Evolutionary conservation across 1,140 invertebrate genomes (phyloP).

Genomic region (Sminthurides bifidus): DNA sequence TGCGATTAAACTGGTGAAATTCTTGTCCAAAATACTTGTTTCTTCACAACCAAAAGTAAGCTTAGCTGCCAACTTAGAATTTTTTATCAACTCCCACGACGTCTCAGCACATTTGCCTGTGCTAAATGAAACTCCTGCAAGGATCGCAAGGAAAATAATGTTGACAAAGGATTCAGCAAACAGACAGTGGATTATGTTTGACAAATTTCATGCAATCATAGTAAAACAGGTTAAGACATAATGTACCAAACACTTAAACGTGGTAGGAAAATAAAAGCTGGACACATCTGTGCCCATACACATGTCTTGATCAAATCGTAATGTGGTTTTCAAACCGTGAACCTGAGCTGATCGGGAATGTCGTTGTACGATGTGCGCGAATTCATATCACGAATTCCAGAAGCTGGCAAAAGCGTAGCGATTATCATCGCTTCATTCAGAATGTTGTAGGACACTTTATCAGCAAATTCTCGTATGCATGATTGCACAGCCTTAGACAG

Average conservation of each 20-base stretch:
- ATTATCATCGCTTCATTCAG: slow-evolving; percentile 30
- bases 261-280: slow-evolving; percentile 8
- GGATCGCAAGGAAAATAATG: neutral
- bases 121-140: slow-evolving; percentile 9
- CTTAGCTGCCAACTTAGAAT: slow-evolving; percentile 16
- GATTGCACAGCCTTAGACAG: neutral
- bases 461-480: slow-evolving; percentile 25
- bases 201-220: neutral
- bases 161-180: neutral
- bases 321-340: slow-evolving; percentile 24
- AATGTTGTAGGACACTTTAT: slow-evolving; percentile 25
- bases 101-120: slow-evolving; percentile 13
- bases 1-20: neutral
- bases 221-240: neutral
- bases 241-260: neutral
- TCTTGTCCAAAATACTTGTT: neutral
- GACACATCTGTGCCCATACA: too few species aligned
- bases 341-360: slow-evolving; percentile 20
- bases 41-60: neutral
- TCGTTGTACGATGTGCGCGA: slow-evolving; percentile 7
- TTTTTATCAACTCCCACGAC: slow-evolving; percentile 25
- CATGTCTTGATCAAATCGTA: too few species aligned
- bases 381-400: slow-evolving; percentile 5
- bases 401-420: slow-evolving; percentile 18
- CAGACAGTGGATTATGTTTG: neutral